phyloP scores from a whole-genome alignment of 2,113 vertebrate genomes.

The Pelecanoides urinatrix region DNA sequence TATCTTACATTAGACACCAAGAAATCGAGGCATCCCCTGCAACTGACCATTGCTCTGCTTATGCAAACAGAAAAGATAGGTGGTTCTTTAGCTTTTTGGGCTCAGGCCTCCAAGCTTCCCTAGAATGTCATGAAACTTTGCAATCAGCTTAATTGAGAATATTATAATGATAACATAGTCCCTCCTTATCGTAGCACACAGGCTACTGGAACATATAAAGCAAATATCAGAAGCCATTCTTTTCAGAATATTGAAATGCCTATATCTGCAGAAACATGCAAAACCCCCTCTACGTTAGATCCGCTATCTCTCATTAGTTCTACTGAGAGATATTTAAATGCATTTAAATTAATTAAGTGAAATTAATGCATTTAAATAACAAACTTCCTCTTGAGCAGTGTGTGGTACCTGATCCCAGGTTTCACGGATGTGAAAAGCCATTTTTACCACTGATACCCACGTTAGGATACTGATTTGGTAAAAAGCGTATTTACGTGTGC shows the following conservation, averaged over 20 bases:
- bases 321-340: neutral
- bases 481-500: fast-evolving
- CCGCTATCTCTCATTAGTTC: neutral
- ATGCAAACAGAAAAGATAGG: neutral
- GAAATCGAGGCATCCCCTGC: neutral
- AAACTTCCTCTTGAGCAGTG: neutral
- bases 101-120: neutral
- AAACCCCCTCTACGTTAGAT: neutral
- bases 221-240: neutral
- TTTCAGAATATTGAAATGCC: neutral
- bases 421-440: neutral
- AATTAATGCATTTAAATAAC: neutral
- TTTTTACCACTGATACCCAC: neutral
- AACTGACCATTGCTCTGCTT: neutral
- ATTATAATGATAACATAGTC: neutral
- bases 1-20: neutral
- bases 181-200: neutral
- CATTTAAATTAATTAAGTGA: neutral
- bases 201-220: neutral
- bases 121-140: neutral
- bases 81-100: neutral
- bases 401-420: neutral
- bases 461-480: neutral
- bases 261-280: neutral
- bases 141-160: neutral